Evolutionary conservation across 2,797 vertebrate genomes (phyloP).

Genomic region (Protonibea diacanthus): DNA sequence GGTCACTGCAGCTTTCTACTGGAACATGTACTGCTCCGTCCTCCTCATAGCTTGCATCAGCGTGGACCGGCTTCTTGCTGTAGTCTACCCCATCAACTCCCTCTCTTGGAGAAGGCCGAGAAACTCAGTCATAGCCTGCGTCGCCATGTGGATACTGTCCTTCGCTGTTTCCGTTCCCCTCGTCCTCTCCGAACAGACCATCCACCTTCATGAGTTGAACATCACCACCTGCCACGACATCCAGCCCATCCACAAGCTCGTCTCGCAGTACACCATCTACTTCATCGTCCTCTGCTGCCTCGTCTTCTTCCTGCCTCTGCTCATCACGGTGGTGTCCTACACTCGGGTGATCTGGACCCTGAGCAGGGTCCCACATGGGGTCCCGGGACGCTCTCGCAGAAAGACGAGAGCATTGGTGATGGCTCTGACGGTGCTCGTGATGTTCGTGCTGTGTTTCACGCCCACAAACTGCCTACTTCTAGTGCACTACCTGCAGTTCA

Average conservation of each 20-base stretch:
- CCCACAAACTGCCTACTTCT: slow-evolving; percentile 91
- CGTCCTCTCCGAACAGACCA: slow-evolving; percentile 85
- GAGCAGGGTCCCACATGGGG: slow-evolving; percentile 49
- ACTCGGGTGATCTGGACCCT: slow-evolving; percentile 86
- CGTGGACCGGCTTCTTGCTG: slow-evolving; percentile 90
- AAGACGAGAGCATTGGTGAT: slow-evolving; percentile 87
- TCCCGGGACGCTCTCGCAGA: slow-evolving; percentile 73
- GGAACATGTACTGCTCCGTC: slow-evolving; percentile 95
- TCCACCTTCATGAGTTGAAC: slow-evolving; percentile 73
- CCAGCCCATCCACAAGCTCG: slow-evolving; percentile 54
- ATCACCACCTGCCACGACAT: slow-evolving; percentile 93
- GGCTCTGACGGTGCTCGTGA: slow-evolving; percentile 86
- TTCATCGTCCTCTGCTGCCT: slow-evolving; percentile 85
- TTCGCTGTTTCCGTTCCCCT: slow-evolving; percentile 86
- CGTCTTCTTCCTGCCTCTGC: slow-evolving; percentile 89
- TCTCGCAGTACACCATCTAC: slow-evolving; percentile 78
- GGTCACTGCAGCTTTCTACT: slow-evolving; percentile 90
- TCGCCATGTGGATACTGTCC: slow-evolving; percentile 87
- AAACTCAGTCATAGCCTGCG: slow-evolving; percentile 80
- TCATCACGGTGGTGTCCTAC: slow-evolving; percentile 88
- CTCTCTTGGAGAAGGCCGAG: slow-evolving; percentile 87
- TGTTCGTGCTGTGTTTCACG: slow-evolving; percentile 91
- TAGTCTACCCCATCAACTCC: slow-evolving; percentile 91
- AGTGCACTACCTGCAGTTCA: slow-evolving; percentile 85
- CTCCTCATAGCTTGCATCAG: slow-evolving; percentile 92